Conservation (phyloP, 2,888 invertebrate species). For the Drosophila kokeensis region DNA sequence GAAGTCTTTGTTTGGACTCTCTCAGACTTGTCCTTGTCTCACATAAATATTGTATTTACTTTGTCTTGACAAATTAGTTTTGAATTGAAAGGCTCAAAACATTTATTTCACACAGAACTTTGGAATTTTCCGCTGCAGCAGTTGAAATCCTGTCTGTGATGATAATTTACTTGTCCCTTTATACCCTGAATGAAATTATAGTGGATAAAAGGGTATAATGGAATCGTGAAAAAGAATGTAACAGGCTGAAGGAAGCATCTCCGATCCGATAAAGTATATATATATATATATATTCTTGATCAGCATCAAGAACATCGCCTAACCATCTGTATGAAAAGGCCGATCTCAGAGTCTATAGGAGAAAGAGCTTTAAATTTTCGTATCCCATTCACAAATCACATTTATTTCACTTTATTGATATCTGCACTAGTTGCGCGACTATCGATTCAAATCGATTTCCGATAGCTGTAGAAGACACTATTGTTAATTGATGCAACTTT, state of each 20-base stretch:
- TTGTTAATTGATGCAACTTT: neutral
- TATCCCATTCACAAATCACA: too few relatives aligned
- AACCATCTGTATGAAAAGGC: neutral
- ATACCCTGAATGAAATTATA: neutral
- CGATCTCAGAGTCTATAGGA: neutral
- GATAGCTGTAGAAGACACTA: neutral
- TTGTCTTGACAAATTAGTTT: neutral
- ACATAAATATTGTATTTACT: neutral
- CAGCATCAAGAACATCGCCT: neutral
- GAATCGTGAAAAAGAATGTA: neutral
- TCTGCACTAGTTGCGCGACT: neutral
- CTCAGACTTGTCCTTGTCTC: neutral
- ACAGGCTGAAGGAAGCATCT: neutral
- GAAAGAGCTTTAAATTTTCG: neutral
- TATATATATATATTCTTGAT: neutral
- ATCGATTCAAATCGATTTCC: neutral
- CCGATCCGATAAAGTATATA: neutral
- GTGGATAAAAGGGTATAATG: neutral
- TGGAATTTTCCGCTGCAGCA: neutral
- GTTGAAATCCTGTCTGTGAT: neutral
- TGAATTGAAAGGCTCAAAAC: conserved; percentile 1
- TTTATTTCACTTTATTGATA: too few relatives aligned
- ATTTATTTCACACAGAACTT: neutral
- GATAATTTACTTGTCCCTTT: neutral
- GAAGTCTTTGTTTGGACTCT: neutral